phyloP scores from a whole-genome alignment of 1,140 invertebrate species.

The Pomacea maculata region DNA sequence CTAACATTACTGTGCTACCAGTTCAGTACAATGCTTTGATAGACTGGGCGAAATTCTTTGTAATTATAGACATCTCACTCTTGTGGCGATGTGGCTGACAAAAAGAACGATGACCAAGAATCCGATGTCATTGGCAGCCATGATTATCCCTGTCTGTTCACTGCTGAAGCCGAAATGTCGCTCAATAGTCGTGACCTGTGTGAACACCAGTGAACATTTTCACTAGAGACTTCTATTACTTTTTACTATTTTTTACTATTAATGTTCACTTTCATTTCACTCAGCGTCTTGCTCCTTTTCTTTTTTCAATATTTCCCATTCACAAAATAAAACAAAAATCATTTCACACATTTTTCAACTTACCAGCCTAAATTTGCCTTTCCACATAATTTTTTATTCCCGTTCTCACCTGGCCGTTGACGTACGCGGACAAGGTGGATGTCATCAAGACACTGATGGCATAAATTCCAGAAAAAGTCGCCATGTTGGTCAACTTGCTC shows the following conservation, averaged over 20 bases:
- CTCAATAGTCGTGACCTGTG: constrained; percentile 38
- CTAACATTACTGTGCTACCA: too few species aligned
- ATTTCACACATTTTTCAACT: neutral
- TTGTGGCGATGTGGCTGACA: constrained; percentile 29
- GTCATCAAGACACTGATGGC: constrained; percentile 3
- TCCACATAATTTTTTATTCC: too few species aligned
- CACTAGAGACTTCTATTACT: neutral
- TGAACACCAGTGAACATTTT: neutral
- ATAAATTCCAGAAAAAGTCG: neutral
- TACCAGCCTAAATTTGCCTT: neutral
- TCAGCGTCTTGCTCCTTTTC: neutral
- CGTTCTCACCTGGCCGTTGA: constrained; percentile 13
- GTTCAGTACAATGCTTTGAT: too few species aligned
- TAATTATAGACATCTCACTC: neutral
- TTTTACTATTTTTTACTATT: neutral
- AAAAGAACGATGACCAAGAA: constrained; percentile 31
- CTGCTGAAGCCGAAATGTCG: constrained; percentile 39
- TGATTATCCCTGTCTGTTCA: constrained; percentile 32
- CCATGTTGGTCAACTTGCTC: neutral
- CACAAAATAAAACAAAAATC: neutral
- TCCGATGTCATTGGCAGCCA: constrained; percentile 42
- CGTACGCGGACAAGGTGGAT: constrained; percentile 28
- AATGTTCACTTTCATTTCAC: neutral
- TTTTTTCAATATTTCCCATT: too few species aligned
- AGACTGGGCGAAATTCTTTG: too few species aligned